Evolutionary conservation across 1,140 invertebrate species (phyloP), one percentile per base, ranked within the genome.

Genomic region (Copidosoma floridanum): DNA sequence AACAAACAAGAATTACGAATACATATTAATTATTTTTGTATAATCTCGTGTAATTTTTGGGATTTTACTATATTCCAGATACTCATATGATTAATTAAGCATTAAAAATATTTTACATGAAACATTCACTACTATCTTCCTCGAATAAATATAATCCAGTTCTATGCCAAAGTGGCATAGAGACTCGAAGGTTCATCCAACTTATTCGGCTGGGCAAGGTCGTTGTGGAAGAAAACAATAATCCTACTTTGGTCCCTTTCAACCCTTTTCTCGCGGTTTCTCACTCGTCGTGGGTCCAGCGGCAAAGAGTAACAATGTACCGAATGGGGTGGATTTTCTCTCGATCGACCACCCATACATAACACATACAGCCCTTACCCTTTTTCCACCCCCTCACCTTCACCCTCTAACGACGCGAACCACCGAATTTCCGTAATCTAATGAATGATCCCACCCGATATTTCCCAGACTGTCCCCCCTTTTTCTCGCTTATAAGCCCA

Each of bases 381-480:
- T n/a, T n/a, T n/a, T n/a, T n/a, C n/a, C n/a, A n/a, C n/a, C n/a
- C n/a, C n/a, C n/a, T n/a, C n/a, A n/a, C n/a, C n/a, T n/a, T n/a
- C n/a, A n/a, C 6, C 29, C 58, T 32, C 53, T 55, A 32, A 27
- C 44, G 48, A 46, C 32, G 66, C 67, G 32, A 48, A 67, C 66
- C 69, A 59, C 65, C 68, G 67, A 77, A 76, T 76, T 78, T 74
- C 66, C 71, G 70, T 78, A 77, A 78, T 78, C 76, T 76, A 78
- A 78, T 78, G 76, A 77, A 77, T 75, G 70, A 71, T 68, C 59
- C 51, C 71, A 68, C 72, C 65, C 72, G 69, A 71, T 75, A 66
- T 69, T 72, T 66, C 48, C 11, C 24, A 1, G 26, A 21, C 21
- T 32, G 21, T n/a, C n/a, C 37, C 35, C 20, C 16, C 52, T 56